Conservation (phyloP, 2,797 vertebrate species). For the Notamacropus eugenii region DNA sequence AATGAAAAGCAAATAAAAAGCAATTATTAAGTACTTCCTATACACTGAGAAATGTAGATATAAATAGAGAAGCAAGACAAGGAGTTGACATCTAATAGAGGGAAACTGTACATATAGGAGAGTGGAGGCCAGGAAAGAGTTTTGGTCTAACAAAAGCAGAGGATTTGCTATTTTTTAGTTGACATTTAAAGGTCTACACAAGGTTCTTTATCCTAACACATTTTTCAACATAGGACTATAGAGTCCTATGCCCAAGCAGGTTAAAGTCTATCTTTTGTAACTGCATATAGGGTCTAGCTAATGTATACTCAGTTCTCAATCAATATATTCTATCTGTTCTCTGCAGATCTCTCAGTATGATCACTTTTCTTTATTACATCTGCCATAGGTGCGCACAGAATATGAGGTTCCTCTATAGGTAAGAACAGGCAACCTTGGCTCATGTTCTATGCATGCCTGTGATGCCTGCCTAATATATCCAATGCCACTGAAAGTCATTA, state of each 20-base stretch:
- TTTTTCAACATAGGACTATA: background rate
- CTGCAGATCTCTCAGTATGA: background rate
- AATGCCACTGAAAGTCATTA: background rate
- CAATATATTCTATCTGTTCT: background rate
- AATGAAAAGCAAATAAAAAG: background rate
- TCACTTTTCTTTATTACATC: conserved; percentile 12
- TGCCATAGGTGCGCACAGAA: background rate
- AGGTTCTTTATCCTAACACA: background rate
- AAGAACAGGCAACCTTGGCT: background rate
- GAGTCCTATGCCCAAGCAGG: background rate
- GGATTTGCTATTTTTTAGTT: background rate
- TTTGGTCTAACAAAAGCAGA: background rate
- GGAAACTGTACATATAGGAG: background rate
- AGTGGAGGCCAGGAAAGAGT: background rate
- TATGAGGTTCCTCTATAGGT: background rate
- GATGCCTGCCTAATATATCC: background rate
- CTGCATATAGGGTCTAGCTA: background rate
- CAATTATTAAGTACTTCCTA: background rate
- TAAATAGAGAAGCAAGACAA: background rate
- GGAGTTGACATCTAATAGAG: background rate
- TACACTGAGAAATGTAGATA: background rate
- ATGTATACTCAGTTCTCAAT: background rate
- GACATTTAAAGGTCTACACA: background rate
- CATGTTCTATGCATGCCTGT: background rate
- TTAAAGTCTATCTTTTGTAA: background rate